A percentile compares a stretch with the other conserved stretches of the same genome.
Conservation (phyloP, 2,888 invertebrate genomes). For the Cosmia trapezina region DNA sequence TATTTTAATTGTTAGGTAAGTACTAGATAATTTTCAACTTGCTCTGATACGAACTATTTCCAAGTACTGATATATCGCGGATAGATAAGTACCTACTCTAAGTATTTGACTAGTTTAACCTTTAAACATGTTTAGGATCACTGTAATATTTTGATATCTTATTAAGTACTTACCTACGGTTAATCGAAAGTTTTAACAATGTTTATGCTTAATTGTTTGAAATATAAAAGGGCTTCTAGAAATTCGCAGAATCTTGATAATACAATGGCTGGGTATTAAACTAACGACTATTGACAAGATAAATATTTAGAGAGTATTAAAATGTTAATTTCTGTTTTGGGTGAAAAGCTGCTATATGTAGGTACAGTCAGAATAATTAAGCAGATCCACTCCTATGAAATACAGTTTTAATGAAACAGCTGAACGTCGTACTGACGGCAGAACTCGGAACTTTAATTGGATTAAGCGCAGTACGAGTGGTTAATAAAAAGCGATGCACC, state of each 20-base stretch:
- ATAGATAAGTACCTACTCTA: conserved; percentile 3
- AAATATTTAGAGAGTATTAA: conserved; percentile 19
- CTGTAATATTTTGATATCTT: conserved; percentile 18
- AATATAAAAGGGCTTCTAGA: conserved; percentile 13
- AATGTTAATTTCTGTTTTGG: conserved; percentile 10
- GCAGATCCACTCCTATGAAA: conserved; percentile 47
- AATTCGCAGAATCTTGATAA: conserved; percentile 21
- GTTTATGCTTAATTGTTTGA: conserved; percentile 19
- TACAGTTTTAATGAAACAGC: conserved; percentile 61
- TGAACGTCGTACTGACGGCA: conserved; percentile 41
- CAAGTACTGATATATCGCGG: conserved; percentile 14
- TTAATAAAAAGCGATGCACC: conserved; percentile 68
- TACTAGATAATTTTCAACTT: conserved; percentile 14
- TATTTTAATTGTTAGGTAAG: conserved; percentile 20
- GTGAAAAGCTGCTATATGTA: neutral
- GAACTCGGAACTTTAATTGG: conserved; percentile 74
- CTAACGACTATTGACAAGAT: conserved; percentile 8
- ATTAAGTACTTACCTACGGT: conserved; percentile 10
- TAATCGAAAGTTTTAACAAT: conserved; percentile 23
- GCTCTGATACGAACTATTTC: conserved; percentile 20
- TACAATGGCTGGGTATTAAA: neutral
- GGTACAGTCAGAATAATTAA: conserved; percentile 43
- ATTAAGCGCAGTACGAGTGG: conserved; percentile 67
- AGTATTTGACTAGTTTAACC: conserved; percentile 27
- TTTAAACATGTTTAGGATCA: conserved; percentile 33